A percentile compares a stretch with the other conserved stretches of the same genome.
phyloP scores from a whole-genome alignment of 1,140 invertebrate genomes.

The Trigoniulus corallinus region DNA sequence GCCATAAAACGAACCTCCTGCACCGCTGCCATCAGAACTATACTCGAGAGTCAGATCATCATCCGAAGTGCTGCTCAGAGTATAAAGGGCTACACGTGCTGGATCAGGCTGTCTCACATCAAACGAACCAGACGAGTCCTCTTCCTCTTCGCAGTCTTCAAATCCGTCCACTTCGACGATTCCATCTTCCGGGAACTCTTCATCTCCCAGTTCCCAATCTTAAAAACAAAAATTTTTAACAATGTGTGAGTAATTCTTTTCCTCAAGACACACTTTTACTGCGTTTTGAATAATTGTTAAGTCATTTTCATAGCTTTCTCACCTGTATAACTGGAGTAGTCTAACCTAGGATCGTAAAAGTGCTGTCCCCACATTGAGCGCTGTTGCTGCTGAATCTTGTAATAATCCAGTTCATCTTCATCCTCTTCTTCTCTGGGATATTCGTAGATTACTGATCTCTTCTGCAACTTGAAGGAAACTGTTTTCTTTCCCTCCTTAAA shows the following conservation, averaged over 20 bases:
- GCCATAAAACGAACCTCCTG: not conserved
- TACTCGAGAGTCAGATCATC: not conserved
- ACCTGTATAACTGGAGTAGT: constrained; percentile 11
- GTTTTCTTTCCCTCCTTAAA: constrained; percentile 35
- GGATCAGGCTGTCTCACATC: not conserved
- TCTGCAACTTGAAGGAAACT: constrained; percentile 64
- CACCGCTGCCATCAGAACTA: not conserved
- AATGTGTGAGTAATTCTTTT: constrained; percentile 16
- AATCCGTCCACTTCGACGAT: not conserved
- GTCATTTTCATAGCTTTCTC: not conserved
- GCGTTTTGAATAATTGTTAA: not conserved
- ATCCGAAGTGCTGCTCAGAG: not conserved
- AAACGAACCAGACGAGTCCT: not conserved
- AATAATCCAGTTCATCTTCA: constrained; percentile 8
- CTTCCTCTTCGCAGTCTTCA: not conserved
- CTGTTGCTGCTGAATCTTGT: not conserved
- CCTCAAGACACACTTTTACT: not conserved
- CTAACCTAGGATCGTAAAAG: not conserved
- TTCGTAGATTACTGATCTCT: constrained; percentile 62
- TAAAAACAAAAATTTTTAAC: not conserved
- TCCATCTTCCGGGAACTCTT: constrained; percentile 1
- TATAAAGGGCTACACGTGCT: not conserved
- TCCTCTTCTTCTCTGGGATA: constrained; percentile 45
- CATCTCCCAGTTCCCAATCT: constrained; percentile 6
- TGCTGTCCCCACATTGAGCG: not conserved